Evolutionary conservation across 2,888 invertebrate species (phyloP), one percentile per base, ranked within the genome.

Genomic region (Pseudococcus viburni): DNA sequence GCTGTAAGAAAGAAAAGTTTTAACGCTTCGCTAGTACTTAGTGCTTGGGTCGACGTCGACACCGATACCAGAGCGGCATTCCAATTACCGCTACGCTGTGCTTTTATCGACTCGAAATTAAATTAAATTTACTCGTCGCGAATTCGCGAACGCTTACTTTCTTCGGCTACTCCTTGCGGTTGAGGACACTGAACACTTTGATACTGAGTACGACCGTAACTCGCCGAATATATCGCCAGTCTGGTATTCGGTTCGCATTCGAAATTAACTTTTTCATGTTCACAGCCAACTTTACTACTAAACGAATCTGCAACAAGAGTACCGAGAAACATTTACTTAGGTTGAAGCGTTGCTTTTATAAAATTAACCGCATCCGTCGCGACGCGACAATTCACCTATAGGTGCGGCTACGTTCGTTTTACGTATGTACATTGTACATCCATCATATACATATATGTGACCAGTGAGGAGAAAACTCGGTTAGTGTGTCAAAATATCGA

Each of bases 171-270:
- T 86, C 96, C 96, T 91, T 95, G 94, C 0, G 96, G 96, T 91
- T 96, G 96, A 12, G 96, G 95, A 91, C 97, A 97, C 91, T 96
- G 96, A 90, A 96, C 94, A 90, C 96, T 96, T 92, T 97, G 96
- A 91, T 96, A 95, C 91, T 96, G 95, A 0, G 96, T 96, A 90
- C 97, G 94, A 8, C 98, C 98, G 91, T 96, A 98, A 92, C 96
- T 95, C 59, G 98, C 98, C 77, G 97, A 97, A 93, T 96, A 98
- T 91, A 99, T 95, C 88, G 97, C 98, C 87, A 99, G 95, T 91
- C 98, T 94, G 15, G 95, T 95, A 92, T 96, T 95, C 85, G 96
- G 95, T 92, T 96, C 95, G 93, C 98, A 98, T 91, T 95, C 94
- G 91, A 99, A 93, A 91, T 96, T 95, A 91, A 98, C 94, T 90